Base-by-base conservation (phyloP, 2,888 invertebrate genomes). In the Cheilosia grossa region DNA sequence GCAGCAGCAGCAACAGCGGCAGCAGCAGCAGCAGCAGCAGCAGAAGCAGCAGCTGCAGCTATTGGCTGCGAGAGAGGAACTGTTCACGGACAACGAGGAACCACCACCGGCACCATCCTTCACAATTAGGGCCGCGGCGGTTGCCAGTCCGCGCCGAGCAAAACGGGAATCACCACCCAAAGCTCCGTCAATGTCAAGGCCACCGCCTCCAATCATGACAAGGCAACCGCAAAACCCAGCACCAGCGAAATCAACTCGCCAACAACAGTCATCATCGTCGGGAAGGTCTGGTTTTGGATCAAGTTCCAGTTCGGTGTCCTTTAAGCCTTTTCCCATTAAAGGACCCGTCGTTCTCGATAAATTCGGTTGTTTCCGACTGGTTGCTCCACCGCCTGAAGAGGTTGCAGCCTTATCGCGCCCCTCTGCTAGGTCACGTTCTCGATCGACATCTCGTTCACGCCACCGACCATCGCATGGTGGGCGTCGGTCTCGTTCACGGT, bases 291-390 rank as follows among this genome's bases (percentile, higher is more conserved):
- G 49, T 63, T 81, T n/a, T 81, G 42, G 51, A 64, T 24, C 56
- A 5, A 19, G 30, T 7, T 69, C 61, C 63, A 61, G 73, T 17
- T 70, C 49, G 2, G 47, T 81, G 19, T 47, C 74, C 17, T 67
- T 86, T 54, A 74, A 86, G 15, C 87, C 91, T 3, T 91, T 91
- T 87, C 90, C 90, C 81, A 90, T 91, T 19, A 90, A 90, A 44
- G 88, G 88, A 89, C 90, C 95, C 91, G 94, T 95, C 72, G 95
- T 95, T 19, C 91, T 95, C 87, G 95, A 96, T 91, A 95, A 95
- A 91, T 95, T 96, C 89, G 95, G 95, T 0, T 94, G 95, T 87
- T 94, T 95, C 92, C 94, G 95, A 0, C 91, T 95, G 87, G 95
- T 94, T 49, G 92, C 93, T 73, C 94, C 94, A 61, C 93, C 93